Base-by-base conservation (phyloP, 2,113 vertebrate genomes). In the Charina bottae region DNA sequence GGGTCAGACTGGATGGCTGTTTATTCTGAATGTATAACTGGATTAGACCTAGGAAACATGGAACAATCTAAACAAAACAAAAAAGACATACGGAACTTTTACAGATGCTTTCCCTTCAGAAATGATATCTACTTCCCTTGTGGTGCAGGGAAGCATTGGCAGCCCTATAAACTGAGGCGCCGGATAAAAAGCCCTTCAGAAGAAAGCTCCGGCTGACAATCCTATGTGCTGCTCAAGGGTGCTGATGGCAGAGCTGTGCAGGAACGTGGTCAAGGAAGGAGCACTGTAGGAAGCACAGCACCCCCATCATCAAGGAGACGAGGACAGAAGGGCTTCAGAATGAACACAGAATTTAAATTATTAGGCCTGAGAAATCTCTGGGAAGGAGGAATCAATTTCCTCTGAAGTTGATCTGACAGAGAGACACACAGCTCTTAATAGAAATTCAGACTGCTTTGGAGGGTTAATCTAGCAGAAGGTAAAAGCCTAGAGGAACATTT, bases 331-430 rank as follows among this genome's bases (percentile, higher is more conserved):
- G 33, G 15, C 33, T 92, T 28, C 8, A 59, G 24, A 89, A 87
- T 8, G 62, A 87, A 62, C 84, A 24, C 1, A 23, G 46, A 84
- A 49, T 84, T 64, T 84, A 84, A 89, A 78, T 62, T 89, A 92
- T 89, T 89, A 85, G 72, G n/a, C 42, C 11, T 54, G 56, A 54
- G 91, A 42, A 92, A 64, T 24, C 87, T 92, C n/a, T 85, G 87
- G 72, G 87, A 92, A 85, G 46, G 19, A 26, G 46, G 56, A 84
- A 49, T 78, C 72, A 64, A 62, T 84, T 85, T 83, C 72, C 87
- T 92, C 72, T 64, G 58, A 89, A 84, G 86, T 26, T 88, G 59
- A 88, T 59, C 56, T 49, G 6, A 23, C 24, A 87, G 49, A 55
- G 28, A 83, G 55, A 26, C 56, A 92, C 10, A 24, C 46, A 42